Evolutionary conservation across 2,797 vertebrate species (phyloP).

Genomic region (Miopithecus talapoin): DNA sequence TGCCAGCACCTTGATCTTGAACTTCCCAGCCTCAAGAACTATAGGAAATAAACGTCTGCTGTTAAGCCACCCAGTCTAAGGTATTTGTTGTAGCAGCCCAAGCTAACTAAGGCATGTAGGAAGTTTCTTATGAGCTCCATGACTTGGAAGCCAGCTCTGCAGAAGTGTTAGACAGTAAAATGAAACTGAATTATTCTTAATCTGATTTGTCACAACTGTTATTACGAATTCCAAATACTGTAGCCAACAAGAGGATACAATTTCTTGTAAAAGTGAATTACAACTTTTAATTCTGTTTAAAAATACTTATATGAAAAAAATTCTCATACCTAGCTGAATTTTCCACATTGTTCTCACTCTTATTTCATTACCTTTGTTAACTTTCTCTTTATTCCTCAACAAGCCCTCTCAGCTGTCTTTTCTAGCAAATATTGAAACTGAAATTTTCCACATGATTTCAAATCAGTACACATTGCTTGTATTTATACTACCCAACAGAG

Average conservation of each 20-base stretch:
- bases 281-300: neutral
- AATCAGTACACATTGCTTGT: neutral
- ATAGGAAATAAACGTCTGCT: neutral
- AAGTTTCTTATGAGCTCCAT: neutral
- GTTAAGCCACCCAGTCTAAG: neutral
- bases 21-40: neutral
- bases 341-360: neutral
- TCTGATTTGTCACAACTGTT: neutral
- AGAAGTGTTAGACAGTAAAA: neutral
- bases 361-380: neutral
- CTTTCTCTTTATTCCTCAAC: neutral
- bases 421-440: neutral
- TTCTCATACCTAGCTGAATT: neutral
- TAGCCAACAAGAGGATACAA: neutral
- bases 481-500: neutral
- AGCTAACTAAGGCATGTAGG: neutral
- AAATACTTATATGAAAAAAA: neutral
- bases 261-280: neutral
- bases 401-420: neutral
- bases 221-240: neutral
- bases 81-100: neutral
- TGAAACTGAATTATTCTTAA: neutral
- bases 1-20: neutral
- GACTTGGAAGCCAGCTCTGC: neutral
- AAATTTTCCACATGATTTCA: neutral